Conservation (phyloP, 2,888 invertebrate species). For the Balanococcus diminutus region DNA sequence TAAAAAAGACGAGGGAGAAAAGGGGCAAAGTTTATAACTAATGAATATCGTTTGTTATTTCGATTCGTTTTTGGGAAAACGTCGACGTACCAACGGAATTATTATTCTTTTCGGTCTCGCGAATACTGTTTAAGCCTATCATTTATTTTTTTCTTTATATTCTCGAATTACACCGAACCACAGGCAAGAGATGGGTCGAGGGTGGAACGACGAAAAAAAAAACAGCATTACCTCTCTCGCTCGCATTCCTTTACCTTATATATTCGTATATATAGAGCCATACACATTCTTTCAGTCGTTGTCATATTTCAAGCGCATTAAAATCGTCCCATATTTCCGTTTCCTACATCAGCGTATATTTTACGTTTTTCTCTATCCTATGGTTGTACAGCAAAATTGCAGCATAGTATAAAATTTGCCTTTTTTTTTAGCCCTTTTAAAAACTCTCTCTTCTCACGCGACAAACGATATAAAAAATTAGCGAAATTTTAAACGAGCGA, state of each 20-base stretch:
- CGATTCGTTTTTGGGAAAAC: background rate
- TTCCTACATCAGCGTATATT: slow-evolving; percentile 19
- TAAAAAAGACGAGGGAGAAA: background rate
- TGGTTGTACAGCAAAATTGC: background rate
- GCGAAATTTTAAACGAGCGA: slow-evolving; percentile 25
- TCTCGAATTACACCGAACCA: background rate
- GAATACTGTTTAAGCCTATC: slow-evolving; percentile 21
- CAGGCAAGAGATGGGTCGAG: background rate
- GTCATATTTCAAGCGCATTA: slow-evolving; percentile 28
- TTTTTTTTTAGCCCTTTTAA: background rate
- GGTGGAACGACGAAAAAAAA: background rate
- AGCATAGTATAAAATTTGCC: background rate
- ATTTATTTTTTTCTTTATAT: background rate
- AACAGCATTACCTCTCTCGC: background rate
- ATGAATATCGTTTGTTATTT: slow-evolving; percentile 42
- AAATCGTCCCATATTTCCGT: slow-evolving; percentile 31
- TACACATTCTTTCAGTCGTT: slow-evolving; percentile 18
- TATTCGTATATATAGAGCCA: background rate
- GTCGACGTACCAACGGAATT: background rate
- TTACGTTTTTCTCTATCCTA: background rate
- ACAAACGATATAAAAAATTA: slow-evolving; percentile 25
- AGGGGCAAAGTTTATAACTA: background rate
- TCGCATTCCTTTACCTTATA: slow-evolving; percentile 8
- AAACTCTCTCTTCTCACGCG: background rate
- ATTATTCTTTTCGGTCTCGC: slow-evolving; percentile 17